phyloP scores from a whole-genome alignment of 2,797 vertebrate genomes.

The Arremon brunneinucha region DNA sequence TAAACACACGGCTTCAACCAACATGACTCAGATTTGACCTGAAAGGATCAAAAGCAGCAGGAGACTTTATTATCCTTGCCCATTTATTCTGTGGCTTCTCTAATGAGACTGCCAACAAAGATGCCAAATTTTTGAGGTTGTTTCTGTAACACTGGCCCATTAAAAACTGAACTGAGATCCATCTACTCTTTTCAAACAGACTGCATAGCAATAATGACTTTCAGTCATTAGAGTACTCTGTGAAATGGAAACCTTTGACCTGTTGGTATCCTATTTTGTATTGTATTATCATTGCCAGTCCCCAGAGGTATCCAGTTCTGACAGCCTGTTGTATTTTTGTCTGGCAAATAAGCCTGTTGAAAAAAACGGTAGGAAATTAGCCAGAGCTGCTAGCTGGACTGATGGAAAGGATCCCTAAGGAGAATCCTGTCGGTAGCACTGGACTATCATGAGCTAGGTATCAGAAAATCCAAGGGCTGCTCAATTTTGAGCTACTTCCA shows the following conservation, averaged over 20 bases:
- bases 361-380: constrained; percentile 50
- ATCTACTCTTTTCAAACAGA: constrained; percentile 65
- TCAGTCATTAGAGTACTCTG: constrained; percentile 66
- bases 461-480: constrained; percentile 56
- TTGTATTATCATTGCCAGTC: constrained; percentile 66
- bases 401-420: not conserved
- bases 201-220: constrained; percentile 69
- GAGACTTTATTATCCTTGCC: constrained; percentile 65
- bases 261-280: constrained; percentile 67
- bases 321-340: constrained; percentile 66
- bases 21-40: constrained; percentile 48
- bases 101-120: constrained; percentile 70
- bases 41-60: constrained; percentile 61
- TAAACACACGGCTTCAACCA: constrained; percentile 28
- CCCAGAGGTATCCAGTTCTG: constrained; percentile 66
- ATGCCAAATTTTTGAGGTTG: constrained; percentile 71
- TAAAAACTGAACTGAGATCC: constrained; percentile 67
- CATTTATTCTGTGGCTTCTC: constrained; percentile 69
- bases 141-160: constrained; percentile 65
- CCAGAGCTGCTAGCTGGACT: constrained; percentile 15
- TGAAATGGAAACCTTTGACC: constrained; percentile 71
- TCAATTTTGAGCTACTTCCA: constrained; percentile 66
- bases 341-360: constrained; percentile 53
- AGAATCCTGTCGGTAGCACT: constrained; percentile 4
- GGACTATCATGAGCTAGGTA: constrained; percentile 51